Evolutionary conservation across 2,888 invertebrate species (phyloP), one percentile per base, ranked within the genome.

Genomic region (Tipula unca): DNA sequence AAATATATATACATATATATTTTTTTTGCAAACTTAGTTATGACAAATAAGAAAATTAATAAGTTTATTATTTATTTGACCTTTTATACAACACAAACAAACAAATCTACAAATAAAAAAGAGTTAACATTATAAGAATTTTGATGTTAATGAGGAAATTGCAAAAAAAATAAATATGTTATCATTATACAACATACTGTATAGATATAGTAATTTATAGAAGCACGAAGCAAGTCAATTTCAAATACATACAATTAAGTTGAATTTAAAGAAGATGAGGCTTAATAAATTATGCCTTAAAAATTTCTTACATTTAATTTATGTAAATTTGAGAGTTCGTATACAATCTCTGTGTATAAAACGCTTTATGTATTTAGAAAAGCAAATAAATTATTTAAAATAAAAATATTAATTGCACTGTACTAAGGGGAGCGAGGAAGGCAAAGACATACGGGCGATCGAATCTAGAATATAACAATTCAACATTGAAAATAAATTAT

Each of bases 11-110:
- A n/a, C n/a, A n/a, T n/a, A n/a, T n/a, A n/a, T n/a, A n/a, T n/a
- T n/a, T 20, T 69, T 69, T 69, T 25, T 69, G 69, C 69, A 69
- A 69, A 69, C 2, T 6, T 17, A 17, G 25, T 69, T 69, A 69
- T 69, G 25, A 69, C 69, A 69, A 69, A 69, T 25, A 69, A 69
- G 25, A 69, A 69, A 69, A 69, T 69, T 69, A 69, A 69, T 69
- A 69, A 25, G 69, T 69, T 69, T 69, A 69, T 69, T 69, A 69
- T 69, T 69, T 69, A 69, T 69, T 69, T 69, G 69, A 69, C 69
- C 69, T 69, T 69, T 69, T 20, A 25, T 69, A 10, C 25, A 69
- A 25, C 25, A 69, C 25, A 20, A 69, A 1, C 8, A 69, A 25
- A 48, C 20, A 13, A 20, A 69, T 10, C 10, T 69, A 69, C 69